Evolutionary conservation across 2,797 vertebrate species (phyloP).

Genomic region (Tokudaia tokunoshimensis): DNA sequence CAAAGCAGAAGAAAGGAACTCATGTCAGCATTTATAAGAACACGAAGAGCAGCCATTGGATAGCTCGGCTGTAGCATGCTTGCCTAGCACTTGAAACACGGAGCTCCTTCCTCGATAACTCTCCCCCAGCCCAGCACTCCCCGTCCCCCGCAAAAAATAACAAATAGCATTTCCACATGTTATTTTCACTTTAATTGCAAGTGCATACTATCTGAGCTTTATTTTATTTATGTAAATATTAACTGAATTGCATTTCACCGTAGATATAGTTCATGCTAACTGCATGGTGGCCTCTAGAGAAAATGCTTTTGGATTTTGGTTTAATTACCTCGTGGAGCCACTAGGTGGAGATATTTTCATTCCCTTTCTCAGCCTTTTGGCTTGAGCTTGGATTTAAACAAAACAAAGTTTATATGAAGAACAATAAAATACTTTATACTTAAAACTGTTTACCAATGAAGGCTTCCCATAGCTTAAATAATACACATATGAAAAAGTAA

Average conservation of each 20-base stretch:
- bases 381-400: neutral
- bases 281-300: neutral
- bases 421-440: neutral
- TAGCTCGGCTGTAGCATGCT: neutral
- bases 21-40: neutral
- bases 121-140: neutral
- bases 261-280: neutral
- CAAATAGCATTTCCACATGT: neutral
- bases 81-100: neutral
- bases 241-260: neutral
- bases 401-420: slow-evolving; percentile 31
- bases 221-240: slow-evolving; percentile 1
- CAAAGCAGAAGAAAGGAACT: slow-evolving; percentile 46
- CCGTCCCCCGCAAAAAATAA: neutral
- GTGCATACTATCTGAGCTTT: neutral
- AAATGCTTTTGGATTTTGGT: slow-evolving; percentile 30
- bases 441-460: slow-evolving; percentile 41
- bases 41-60: neutral
- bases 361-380: neutral
- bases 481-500: neutral
- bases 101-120: neutral
- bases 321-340: slow-evolving; percentile 64
- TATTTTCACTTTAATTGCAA: slow-evolving; percentile 56
- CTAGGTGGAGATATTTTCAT: slow-evolving; percentile 82
- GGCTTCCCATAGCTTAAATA: slow-evolving; percentile 20